Conservation (phyloP, 2,797 vertebrate species). For the Rachycentron canadum region DNA sequence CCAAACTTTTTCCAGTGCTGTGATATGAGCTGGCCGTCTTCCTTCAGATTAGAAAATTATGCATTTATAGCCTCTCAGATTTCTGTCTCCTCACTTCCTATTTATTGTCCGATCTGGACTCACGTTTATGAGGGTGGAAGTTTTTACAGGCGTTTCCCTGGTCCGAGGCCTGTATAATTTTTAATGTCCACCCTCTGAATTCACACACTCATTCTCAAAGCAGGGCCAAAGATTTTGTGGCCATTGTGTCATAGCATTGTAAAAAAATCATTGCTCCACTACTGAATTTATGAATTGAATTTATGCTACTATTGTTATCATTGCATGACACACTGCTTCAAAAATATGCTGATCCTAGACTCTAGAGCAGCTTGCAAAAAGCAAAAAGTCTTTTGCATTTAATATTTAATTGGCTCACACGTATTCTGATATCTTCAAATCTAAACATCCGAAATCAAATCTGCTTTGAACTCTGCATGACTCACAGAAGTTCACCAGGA, state of each 20-base stretch:
- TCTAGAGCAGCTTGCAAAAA: conserved; percentile 8
- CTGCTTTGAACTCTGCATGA: conserved; percentile 43
- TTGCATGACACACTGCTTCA: conserved; percentile 41
- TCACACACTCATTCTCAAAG: too few relatives aligned
- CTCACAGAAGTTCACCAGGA: conserved; percentile 37
- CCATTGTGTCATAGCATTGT: conserved; percentile 17
- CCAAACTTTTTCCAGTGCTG: conserved; percentile 54
- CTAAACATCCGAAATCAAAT: conserved; percentile 56
- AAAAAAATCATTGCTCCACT: not conserved
- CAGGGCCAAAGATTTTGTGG: conserved; percentile 9
- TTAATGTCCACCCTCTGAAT: conserved; percentile 58
- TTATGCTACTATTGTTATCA: conserved; percentile 28
- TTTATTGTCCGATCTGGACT: conserved; percentile 76
- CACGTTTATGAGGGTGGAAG: conserved; percentile 69
- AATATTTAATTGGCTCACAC: conserved; percentile 36
- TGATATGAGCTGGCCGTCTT: conserved; percentile 72
- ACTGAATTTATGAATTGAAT: conserved; percentile 24
- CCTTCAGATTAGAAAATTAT: conserved; percentile 79
- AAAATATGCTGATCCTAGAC: conserved; percentile 41
- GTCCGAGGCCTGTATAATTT: conserved; percentile 56
- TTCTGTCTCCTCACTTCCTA: conserved; percentile 76
- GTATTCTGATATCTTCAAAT: conserved; percentile 44
- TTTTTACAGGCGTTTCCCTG: conserved; percentile 75
- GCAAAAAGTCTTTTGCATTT: conserved; percentile 37
- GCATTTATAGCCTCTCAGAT: conserved; percentile 77